These are phyloP conservation scores for Orchestia grillus DNA, from an alignment of 1,140 invertebrate species.

Conservation along the genomic window DNA sequence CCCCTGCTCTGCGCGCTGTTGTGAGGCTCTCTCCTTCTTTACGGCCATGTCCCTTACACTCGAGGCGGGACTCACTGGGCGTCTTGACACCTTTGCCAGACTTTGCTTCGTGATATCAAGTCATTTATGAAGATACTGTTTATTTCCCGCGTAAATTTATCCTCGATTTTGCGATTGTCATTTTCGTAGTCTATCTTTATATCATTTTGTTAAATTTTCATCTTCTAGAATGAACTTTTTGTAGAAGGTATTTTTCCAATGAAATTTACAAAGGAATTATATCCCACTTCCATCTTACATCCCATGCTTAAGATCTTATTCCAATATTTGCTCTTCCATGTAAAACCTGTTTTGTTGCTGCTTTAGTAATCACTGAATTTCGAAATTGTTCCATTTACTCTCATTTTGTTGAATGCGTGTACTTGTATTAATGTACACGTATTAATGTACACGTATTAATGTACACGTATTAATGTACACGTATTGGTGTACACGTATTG, in stretches of 20 bases:
- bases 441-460: too few relatives aligned
- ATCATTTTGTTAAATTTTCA: too few relatives aligned
- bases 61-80: neutral
- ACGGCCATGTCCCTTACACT: too few relatives aligned
- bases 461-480: too few relatives aligned
- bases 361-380: too few relatives aligned
- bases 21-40: too few relatives aligned
- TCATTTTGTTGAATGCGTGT: too few relatives aligned
- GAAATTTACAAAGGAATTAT: too few relatives aligned
- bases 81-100: neutral
- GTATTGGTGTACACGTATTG: too few relatives aligned
- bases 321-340: neutral
- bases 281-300: neutral
- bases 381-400: neutral
- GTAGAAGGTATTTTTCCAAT: too few relatives aligned
- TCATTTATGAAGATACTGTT: neutral
- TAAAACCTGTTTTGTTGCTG: neutral
- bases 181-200: neutral
- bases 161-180: neutral
- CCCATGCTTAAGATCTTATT: neutral
- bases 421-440: too few relatives aligned
- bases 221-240: too few relatives aligned
- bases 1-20: neutral
- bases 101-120: neutral
- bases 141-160: neutral